These are phyloP conservation scores for Cavia aperea DNA, from an alignment of 2,113 vertebrate species.

Conservation along the genomic window DNA sequence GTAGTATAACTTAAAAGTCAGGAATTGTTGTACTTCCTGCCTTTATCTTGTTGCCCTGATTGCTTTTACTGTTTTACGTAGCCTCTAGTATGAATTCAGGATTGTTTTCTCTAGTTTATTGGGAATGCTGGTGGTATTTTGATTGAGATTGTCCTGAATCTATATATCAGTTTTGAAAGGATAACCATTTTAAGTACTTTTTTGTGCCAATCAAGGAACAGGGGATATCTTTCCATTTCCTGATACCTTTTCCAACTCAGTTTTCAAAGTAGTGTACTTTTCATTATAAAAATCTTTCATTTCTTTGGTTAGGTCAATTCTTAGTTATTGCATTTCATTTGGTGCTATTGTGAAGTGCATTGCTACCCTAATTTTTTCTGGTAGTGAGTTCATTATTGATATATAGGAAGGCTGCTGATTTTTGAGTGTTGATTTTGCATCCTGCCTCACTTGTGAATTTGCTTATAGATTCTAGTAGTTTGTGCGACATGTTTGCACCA, in stretches of 20 bases:
- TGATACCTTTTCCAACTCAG: background rate
- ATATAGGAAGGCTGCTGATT: background rate
- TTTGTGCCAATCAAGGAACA: background rate
- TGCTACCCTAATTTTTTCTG: background rate
- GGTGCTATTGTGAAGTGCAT: background rate
- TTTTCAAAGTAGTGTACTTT: background rate
- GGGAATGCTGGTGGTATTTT: background rate
- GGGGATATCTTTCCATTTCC: background rate
- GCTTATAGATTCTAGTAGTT: background rate
- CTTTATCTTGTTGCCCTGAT: background rate
- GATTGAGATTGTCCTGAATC: background rate
- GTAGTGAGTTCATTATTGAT: background rate
- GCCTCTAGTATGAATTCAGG: background rate
- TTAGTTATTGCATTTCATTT: background rate
- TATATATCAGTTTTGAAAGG: background rate
- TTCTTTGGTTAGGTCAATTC: background rate
- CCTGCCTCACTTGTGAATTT: background rate
- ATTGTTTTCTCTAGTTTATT: background rate
- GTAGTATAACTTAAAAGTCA: background rate
- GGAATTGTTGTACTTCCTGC: background rate
- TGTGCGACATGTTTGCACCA: background rate
- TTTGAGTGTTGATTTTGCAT: background rate
- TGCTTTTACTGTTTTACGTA: background rate
- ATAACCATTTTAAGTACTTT: background rate
- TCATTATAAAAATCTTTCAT: background rate